Conservation (phyloP, 2,113 vertebrate genomes). For the Megatriorchis doriae region DNA sequence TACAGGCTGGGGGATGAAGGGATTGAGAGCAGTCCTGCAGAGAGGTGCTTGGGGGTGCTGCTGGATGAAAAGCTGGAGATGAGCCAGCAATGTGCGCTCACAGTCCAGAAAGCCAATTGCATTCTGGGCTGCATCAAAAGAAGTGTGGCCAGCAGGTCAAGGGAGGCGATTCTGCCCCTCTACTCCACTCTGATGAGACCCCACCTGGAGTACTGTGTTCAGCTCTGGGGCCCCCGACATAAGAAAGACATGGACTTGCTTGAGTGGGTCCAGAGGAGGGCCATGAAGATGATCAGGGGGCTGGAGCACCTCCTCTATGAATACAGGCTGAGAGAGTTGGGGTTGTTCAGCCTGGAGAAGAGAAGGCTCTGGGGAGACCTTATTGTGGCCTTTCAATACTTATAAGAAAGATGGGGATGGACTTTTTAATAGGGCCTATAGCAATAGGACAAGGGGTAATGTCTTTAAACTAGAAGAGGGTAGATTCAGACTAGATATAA, state of each 20-base stretch:
- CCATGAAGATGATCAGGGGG: neutral
- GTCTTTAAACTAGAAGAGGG: neutral
- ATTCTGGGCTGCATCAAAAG: neutral
- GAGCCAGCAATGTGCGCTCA: fast-evolving
- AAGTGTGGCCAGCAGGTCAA: neutral
- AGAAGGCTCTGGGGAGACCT: neutral
- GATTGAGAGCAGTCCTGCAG: neutral
- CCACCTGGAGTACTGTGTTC: neutral
- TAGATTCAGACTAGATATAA: neutral
- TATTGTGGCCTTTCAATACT: neutral
- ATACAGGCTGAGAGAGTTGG: no score
- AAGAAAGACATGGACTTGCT: neutral
- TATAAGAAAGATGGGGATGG: neutral
- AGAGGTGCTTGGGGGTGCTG: neutral
- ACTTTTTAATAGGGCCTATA: neutral
- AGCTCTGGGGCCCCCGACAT: neutral
- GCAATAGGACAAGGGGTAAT: neutral
- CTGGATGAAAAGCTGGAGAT: neutral
- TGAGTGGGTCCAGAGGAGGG: neutral
- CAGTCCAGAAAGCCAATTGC: neutral
- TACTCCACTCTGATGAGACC: neutral
- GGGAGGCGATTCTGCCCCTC: neutral
- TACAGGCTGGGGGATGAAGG: neutral
- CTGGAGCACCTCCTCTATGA: neutral
- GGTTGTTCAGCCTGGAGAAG: neutral